These are phyloP conservation scores for Orchestia grillus DNA, from an alignment of 1,140 invertebrate genomes.

Conservation along the genomic window DNA sequence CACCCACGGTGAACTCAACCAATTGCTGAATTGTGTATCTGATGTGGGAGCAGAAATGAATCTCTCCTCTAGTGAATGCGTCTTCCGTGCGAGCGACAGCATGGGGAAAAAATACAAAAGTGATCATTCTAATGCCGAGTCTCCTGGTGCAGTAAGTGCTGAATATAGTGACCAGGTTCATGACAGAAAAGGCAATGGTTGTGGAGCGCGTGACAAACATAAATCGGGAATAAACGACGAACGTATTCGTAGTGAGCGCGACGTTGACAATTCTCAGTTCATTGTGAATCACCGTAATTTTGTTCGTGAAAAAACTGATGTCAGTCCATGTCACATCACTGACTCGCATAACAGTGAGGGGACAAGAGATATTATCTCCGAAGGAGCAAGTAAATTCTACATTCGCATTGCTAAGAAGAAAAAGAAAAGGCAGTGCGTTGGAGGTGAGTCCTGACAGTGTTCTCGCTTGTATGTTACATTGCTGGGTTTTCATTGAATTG, in stretches of 20 bases:
- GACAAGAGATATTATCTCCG: background rate
- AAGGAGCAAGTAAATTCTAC: conserved; percentile 45
- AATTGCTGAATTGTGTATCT: background rate
- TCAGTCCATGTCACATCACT: too few relatives aligned
- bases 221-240: background rate
- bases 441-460: background rate
- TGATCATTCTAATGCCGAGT: background rate
- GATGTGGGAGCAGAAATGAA: background rate
- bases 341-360: background rate
- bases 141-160: background rate
- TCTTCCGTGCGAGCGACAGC: background rate
- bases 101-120: background rate
- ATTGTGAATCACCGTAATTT: too few relatives aligned
- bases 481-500: too few relatives aligned
- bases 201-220: background rate
- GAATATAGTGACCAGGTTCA: background rate
- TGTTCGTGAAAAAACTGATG: too few relatives aligned
- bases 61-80: background rate
- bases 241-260: background rate
- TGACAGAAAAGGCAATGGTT: background rate
- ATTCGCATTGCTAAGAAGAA: conserved; percentile 29
- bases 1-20: background rate
- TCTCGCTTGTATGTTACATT: too few relatives aligned
- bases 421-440: conserved; percentile 37
- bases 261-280: background rate